Conservation (phyloP, 2,888 invertebrate species). For the Andrena bicolor region DNA sequence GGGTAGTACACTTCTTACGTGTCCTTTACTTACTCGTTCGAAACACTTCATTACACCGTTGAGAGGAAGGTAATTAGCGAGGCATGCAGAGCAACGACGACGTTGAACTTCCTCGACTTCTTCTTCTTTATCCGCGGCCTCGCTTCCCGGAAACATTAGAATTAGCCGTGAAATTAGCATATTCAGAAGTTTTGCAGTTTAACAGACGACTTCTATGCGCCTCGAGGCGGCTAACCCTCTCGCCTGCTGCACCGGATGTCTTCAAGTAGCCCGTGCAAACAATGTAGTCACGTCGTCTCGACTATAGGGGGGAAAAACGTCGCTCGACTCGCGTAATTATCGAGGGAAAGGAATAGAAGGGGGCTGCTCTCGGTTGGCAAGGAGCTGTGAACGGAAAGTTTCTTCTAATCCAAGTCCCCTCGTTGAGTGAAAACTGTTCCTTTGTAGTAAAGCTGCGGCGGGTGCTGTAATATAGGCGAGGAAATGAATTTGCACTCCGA, state of each 20-base stretch:
- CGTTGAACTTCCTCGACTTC: constrained; percentile 46
- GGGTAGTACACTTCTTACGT: constrained; percentile 20
- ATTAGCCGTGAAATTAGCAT: constrained; percentile 78
- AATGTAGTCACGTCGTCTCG: constrained; percentile 54
- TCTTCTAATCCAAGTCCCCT: background rate
- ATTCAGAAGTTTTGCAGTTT: constrained; percentile 77
- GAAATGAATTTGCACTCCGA: no score
- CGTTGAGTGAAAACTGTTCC: background rate
- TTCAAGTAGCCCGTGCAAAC: constrained; percentile 52
- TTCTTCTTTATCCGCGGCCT: constrained; percentile 56
- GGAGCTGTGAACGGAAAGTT: background rate
- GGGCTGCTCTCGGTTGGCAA: constrained; percentile 12
- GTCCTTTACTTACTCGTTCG: constrained; percentile 60
- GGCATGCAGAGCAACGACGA: constrained; percentile 65
- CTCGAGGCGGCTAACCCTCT: constrained; percentile 65
- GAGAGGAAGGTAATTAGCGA: constrained; percentile 70
- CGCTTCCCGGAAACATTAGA: constrained; percentile 75
- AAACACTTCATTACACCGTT: constrained; percentile 73
- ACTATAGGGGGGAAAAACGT: constrained; percentile 43
- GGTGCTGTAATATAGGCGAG: no score
- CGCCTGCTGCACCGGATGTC: constrained; percentile 57
- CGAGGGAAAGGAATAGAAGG: constrained; percentile 15
- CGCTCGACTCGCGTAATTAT: constrained; percentile 43
- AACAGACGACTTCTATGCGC: constrained; percentile 70
- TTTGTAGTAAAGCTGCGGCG: background rate